phyloP scores from a whole-genome alignment of 2,888 invertebrate genomes.

The Norana najaformis region DNA sequence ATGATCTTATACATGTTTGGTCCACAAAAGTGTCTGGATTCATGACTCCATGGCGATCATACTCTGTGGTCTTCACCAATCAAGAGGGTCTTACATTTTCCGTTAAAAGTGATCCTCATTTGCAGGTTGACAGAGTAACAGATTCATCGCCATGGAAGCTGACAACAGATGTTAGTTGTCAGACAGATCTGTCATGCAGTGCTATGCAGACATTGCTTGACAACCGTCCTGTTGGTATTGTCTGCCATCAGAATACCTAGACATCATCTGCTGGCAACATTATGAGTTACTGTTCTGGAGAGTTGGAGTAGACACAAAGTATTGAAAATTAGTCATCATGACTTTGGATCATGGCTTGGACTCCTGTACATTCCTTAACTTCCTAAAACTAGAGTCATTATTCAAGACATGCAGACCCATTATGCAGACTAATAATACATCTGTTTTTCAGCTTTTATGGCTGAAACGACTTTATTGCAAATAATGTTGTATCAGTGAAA shows the following conservation, averaged over 20 bases:
- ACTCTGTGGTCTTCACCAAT: neutral
- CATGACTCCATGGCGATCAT: neutral
- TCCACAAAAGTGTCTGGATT: neutral
- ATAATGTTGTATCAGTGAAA: neutral
- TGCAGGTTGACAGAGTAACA: neutral
- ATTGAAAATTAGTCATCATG: neutral
- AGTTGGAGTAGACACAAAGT: neutral
- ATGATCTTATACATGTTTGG: neutral
- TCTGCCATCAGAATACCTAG: neutral
- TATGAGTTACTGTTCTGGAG: neutral
- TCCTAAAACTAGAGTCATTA: neutral
- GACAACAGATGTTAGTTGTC: neutral
- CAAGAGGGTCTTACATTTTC: neutral
- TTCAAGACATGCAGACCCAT: neutral
- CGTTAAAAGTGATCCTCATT: neutral
- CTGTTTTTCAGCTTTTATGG: neutral
- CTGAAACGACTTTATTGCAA: no score
- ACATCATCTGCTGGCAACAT: neutral
- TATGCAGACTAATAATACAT: neutral
- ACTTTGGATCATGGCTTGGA: neutral
- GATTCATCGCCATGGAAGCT: neutral
- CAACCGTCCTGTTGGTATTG: neutral
- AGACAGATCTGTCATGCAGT: neutral
- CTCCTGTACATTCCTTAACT: neutral
- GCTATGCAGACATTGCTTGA: neutral